Base-by-base conservation (phyloP, 2,113 vertebrate genomes). In the Dolichallabes microphthalmus region DNA sequence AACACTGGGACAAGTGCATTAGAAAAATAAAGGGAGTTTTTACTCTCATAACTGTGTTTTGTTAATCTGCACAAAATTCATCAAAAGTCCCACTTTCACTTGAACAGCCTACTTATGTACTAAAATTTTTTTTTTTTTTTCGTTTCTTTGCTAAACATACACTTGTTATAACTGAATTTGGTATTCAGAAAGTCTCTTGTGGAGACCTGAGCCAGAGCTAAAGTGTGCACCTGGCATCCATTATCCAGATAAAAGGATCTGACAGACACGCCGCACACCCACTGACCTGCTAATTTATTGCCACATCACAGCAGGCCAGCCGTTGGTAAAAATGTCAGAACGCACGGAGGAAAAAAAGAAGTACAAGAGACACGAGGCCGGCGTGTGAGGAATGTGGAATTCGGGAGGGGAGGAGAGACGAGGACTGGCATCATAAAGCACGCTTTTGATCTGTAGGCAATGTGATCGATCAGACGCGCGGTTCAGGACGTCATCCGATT, bases 221-320 rank as follows among this genome's bases (percentile, higher is more conserved):
- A 64, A 66, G 82, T 88, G 85, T 86, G 74, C 90, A 90, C 88
- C 90, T 92, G 92, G 86, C 86, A 88, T 90, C 84, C 87, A 89
- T 93, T 91, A 91, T 61, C 53, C 82, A 90, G 91, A 92, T 91
- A 85, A 92, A 93, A 93, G 90, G 82, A 61, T 52, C 87, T 81
- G 84, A 89, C 87, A 86, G 90, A 89, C 88, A 80, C 45, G 61
- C 86, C 87, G 77, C 82, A 50, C 78, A 52, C 86, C 82, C 86
- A 82, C 66, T 84, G 82, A 91, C 82, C 86, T 68, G 50, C 75
- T 91, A 85, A 92, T 92, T 93, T 92, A 92, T 87, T 84, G 78
- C 76, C 80, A 27, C 35, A 69, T 89, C 89, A 89, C 90, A 78
- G 90, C 91, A 86, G 86, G 83, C 57, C 81, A 80, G 75, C 60